Evolutionary conservation across 2,797 vertebrate genomes (phyloP).

Genomic region (Glyptemys insculpta): DNA sequence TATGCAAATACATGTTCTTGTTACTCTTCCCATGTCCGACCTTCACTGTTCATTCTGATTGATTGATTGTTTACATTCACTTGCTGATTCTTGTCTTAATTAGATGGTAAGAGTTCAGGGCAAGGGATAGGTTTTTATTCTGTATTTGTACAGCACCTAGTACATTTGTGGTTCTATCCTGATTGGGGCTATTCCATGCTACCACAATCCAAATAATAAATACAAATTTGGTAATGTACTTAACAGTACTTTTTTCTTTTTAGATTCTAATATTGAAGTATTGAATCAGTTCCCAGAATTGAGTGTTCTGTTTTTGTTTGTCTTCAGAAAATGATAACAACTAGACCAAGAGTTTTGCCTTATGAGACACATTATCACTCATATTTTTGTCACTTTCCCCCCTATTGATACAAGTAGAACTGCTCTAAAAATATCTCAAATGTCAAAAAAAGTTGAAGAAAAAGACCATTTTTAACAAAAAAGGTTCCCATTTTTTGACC

Average conservation of each 20-base stretch:
- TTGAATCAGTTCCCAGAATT: conserved; percentile 18
- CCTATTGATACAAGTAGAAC: not conserved
- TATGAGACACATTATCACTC: not conserved
- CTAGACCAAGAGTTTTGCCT: not conserved
- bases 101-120: not conserved
- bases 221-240: conserved; percentile 36
- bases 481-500: not conserved
- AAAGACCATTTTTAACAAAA: not conserved
- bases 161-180: conserved; percentile 12
- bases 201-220: conserved; percentile 28
- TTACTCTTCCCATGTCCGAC: not conserved
- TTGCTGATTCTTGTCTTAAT: conserved; percentile 8
- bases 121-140: not conserved
- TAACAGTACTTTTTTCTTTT: conserved; percentile 30
- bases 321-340: not conserved
- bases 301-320: conserved; percentile 16
- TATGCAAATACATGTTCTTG: not conserved
- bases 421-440: not conserved
- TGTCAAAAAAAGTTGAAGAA: not conserved
- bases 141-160: not conserved
- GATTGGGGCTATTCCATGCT: conserved; percentile 32
- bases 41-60: not conserved
- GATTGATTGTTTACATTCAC: not conserved
- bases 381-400: not conserved
- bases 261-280: conserved; percentile 38